Evolutionary conservation across 2,888 invertebrate species (phyloP).

Genomic region (Sphaeridia pumilis): DNA sequence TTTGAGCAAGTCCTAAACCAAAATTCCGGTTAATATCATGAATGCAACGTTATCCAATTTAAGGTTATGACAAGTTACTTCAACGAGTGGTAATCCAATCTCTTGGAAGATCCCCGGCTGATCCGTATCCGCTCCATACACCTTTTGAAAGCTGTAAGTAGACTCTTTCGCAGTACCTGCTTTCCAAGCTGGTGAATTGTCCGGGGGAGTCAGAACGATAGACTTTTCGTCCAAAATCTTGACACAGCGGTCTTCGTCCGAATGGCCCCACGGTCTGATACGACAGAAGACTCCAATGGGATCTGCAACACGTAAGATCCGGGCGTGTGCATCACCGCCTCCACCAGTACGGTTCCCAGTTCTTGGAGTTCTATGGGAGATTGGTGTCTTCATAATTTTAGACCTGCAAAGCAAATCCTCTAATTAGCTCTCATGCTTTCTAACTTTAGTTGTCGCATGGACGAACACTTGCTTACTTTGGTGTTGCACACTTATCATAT

Average conservation of each 20-base stretch:
- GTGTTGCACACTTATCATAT: too few species aligned
- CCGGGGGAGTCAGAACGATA: slow-evolving; percentile 40
- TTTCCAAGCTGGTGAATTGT: slow-evolving; percentile 43
- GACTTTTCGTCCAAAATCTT: slow-evolving; percentile 38
- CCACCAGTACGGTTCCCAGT: too few species aligned
- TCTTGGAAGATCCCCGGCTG: slow-evolving; percentile 77
- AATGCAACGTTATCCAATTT: slow-evolving; percentile 30
- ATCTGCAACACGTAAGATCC: slow-evolving; percentile 41
- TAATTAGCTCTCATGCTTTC: too few species aligned
- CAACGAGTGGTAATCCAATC: slow-evolving; percentile 73
- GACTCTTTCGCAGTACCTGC: slow-evolving; percentile 58
- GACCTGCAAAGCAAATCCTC: too few species aligned
- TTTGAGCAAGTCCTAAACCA: slow-evolving; percentile 59
- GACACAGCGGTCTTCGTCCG: slow-evolving; percentile 43
- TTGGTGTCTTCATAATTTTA: too few species aligned
- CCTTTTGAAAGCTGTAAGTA: slow-evolving; percentile 60
- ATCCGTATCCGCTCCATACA: slow-evolving; percentile 64
- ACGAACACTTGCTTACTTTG: too few species aligned
- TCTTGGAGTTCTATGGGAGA: too few species aligned
- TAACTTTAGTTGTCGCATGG: too few species aligned
- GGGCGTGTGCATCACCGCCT: background rate
- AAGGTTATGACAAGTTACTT: slow-evolving; percentile 39
- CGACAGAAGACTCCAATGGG: slow-evolving; percentile 83
- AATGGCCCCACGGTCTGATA: slow-evolving; percentile 60
- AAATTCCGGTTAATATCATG: background rate